Evolutionary conservation across 1,140 invertebrate genomes (phyloP).

Genomic region (Portunus trituberculatus): DNA sequence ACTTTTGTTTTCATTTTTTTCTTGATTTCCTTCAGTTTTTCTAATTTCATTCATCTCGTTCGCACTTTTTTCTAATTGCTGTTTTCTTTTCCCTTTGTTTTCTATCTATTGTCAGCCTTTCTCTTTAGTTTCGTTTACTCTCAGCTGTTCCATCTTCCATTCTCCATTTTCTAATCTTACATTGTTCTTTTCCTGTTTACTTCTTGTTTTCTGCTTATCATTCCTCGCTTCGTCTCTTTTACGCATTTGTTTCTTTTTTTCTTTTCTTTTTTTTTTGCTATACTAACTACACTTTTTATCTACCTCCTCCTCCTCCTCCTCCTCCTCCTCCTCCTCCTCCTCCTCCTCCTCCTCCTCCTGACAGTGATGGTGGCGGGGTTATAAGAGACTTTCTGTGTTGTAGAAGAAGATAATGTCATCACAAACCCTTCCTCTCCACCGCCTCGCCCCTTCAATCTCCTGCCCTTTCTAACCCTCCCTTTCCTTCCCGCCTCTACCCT

Average conservation of each 20-base stretch:
- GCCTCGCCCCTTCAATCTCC: background rate
- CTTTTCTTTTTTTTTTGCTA: background rate
- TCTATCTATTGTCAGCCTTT: too few species aligned
- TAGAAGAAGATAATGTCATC: background rate
- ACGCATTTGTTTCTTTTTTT: background rate
- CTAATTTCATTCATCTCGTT: background rate
- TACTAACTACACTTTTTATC: background rate
- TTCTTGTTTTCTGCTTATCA: background rate
- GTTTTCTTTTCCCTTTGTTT: too few species aligned
- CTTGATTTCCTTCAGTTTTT: too few species aligned
- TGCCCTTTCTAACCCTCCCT: background rate
- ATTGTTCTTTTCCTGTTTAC: background rate
- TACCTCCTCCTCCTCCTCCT: background rate
- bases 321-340: background rate
- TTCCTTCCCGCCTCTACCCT: too few species aligned
- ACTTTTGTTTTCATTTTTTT: too few species aligned
- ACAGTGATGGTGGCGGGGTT: background rate
- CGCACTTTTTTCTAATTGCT: background rate
- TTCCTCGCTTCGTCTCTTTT: background rate
- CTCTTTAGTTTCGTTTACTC: too few species aligned
- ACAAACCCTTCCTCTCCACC: background rate
- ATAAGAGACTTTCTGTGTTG: background rate
- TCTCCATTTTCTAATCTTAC: too few species aligned
- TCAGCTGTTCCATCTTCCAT: too few species aligned
- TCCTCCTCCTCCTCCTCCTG: conserved; percentile 7